Percentiles rank a stretch among this genome's conserved stretches.
Conservation (phyloP, 2,888 invertebrate species). For the Arge pagana region DNA sequence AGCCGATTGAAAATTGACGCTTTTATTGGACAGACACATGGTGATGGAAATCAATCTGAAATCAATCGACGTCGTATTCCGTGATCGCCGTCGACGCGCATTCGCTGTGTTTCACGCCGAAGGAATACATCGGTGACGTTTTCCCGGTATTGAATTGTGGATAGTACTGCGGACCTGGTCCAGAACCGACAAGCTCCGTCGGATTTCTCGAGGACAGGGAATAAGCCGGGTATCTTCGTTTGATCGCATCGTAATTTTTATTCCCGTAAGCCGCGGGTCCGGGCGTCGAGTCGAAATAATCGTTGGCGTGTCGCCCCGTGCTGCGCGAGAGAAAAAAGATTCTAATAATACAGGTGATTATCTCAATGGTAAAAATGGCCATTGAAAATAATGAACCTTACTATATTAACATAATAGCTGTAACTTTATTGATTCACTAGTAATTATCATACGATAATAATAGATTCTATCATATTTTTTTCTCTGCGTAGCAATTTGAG, state of each 20-base stretch:
- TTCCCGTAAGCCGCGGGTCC: constrained; percentile 49
- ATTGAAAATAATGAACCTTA: too few relatives aligned
- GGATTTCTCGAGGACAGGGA: constrained; percentile 37
- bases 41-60: background rate
- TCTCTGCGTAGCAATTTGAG: too few relatives aligned
- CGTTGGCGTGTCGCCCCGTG: constrained; percentile 29
- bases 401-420: too few relatives aligned
- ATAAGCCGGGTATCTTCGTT: constrained; percentile 44
- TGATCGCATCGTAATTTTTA: constrained; percentile 38
- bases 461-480: too few relatives aligned
- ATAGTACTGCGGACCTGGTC: constrained; percentile 48
- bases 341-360: too few relatives aligned
- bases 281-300: constrained; percentile 34
- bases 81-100: constrained; percentile 65
- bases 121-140: constrained; percentile 60
- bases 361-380: too few relatives aligned
- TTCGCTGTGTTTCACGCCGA: constrained; percentile 64
- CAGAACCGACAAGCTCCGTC: constrained; percentile 16
- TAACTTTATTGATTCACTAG: too few relatives aligned
- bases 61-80: constrained; percentile 59
- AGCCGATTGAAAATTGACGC: background rate
- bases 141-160: constrained; percentile 34
- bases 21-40: constrained; percentile 3
- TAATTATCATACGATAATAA: too few relatives aligned
- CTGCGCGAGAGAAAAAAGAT: too few relatives aligned